Percentiles rank a stretch among this genome's conserved stretches.
These are phyloP conservation scores for Pomacea canaliculata DNA, from an alignment of 2,888 invertebrate species.

Conservation along the genomic window DNA sequence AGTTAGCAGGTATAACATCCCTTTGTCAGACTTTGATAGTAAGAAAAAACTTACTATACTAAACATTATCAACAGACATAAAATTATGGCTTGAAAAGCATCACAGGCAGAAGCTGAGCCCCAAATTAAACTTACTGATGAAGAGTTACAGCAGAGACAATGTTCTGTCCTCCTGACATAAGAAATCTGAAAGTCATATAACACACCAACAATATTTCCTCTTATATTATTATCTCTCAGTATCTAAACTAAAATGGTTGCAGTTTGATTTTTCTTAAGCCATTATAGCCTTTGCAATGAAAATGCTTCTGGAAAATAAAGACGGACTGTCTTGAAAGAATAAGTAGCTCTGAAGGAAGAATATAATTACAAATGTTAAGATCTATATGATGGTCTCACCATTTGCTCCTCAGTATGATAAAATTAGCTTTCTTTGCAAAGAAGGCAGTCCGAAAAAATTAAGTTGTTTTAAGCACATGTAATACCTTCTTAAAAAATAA, in stretches of 20 bases:
- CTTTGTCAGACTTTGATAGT: too few species aligned
- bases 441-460: background rate
- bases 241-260: too few species aligned
- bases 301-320: background rate
- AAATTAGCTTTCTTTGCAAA: background rate
- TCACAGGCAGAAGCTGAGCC: background rate
- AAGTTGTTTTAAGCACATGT: background rate
- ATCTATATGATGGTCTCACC: too few species aligned
- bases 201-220: too few species aligned
- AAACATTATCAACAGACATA: background rate
- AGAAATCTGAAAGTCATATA: conserved; percentile 43
- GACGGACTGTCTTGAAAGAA: background rate
- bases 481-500: background rate
- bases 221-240: too few species aligned
- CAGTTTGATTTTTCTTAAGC: too few species aligned
- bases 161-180: conserved; percentile 40
- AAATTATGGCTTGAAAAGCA: background rate
- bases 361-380: too few species aligned
- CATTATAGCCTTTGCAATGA: too few species aligned
- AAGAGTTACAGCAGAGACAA: conserved; percentile 45
- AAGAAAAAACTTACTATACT: background rate
- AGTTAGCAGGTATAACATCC: background rate
- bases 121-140: conserved; percentile 50
- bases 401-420: background rate
- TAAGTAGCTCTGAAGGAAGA: too few species aligned